Base-by-base conservation (phyloP, 2,888 invertebrate species). In the Gastracanthus pulcherrimus region DNA sequence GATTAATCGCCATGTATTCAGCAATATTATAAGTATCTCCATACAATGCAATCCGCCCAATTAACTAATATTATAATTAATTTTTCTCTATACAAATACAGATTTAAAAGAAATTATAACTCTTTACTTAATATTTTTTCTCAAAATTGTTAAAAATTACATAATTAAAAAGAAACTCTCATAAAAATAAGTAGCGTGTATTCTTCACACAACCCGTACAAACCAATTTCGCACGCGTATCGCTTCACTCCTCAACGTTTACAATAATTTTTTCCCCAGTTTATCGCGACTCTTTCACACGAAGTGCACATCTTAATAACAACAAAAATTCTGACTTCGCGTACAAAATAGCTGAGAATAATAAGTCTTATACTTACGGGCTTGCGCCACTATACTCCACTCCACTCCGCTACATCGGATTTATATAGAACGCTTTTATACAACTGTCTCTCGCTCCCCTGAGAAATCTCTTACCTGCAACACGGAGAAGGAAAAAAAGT, bases 401-500 rank as follows among this genome's bases (percentile, higher is more conserved):
- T 36, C n/a, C 29, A 36, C 45, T n/a, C n/a, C n/a, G n/a, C n/a
- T n/a, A 66, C 1, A 67, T 26, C 26, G 55, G 55, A 55, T 55
- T 55, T 55, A 55, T 55, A 55, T 19, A 55, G 23, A 55, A 26
- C 26, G 55, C 26, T 55, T 55, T 55, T 26, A 7, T 55, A 55
- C 51, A n/a, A 55, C 26, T 55, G 11, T 62, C n/a, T 36, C 36
- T 62, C 48, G 31, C 60, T 26, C 31, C 16, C 41, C 51, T 62
- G 60, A 45, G 60, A 64, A 76, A 66, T 36, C 7, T 31, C 76
- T 81, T 76, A 81, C 76, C 80, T 80, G 71, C 23, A 76, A 81
- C 60, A 75, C 34, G 67, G 19, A 55, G 38, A 45, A 66, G 55
- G 51, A 62, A 41, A 55, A 58, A 55, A 34, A 9, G 45, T 34